These are phyloP conservation scores for Mystacornis crossleyi DNA, from an alignment of 2,113 vertebrate genomes.

Conservation along the genomic window DNA sequence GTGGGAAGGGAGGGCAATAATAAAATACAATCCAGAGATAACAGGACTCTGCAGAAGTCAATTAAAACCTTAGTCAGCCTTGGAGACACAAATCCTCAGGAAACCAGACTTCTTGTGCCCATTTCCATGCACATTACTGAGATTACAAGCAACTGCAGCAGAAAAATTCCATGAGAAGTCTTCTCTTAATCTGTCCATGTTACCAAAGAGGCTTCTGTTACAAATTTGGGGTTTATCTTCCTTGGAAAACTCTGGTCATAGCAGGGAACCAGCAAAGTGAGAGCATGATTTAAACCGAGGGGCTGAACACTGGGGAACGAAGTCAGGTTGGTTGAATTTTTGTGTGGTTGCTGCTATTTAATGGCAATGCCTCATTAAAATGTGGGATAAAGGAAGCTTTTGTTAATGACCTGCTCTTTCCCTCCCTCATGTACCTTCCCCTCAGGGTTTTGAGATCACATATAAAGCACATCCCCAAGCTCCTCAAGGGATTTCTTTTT, in stretches of 20 bases:
- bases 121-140: neutral
- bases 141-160: neutral
- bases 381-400: slow-evolving; percentile 47
- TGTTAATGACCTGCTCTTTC: slow-evolving; percentile 24
- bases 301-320: neutral
- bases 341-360: neutral
- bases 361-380: neutral
- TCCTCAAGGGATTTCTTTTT: neutral
- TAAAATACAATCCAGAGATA: neutral
- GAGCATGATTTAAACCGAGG: neutral
- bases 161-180: neutral
- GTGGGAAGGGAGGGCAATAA: neutral
- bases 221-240: neutral
- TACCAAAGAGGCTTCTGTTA: neutral
- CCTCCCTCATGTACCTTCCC: neutral
- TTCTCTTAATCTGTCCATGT: neutral
- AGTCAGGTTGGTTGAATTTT: neutral
- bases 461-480: slow-evolving; percentile 20
- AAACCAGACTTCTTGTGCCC: neutral
- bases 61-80: neutral
- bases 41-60: neutral
- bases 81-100: neutral
- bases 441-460: neutral
- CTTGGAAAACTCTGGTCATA: neutral
- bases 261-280: neutral